phyloP scores from a whole-genome alignment of 2,888 invertebrate species.

The Laothoe populi region DNA sequence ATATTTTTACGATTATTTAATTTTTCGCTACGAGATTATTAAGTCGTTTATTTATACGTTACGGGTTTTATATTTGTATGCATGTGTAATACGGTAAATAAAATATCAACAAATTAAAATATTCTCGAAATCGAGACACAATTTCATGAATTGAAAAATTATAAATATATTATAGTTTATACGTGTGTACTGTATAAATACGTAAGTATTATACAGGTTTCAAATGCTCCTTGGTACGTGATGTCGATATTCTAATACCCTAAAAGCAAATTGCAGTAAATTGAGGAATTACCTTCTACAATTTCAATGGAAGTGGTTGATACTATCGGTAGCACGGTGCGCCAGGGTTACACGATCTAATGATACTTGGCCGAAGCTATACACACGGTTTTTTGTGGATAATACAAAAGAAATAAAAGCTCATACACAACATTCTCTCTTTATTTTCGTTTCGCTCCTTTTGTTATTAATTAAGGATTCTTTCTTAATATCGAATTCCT shows the following conservation, averaged over 20 bases:
- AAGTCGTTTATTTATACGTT: slow-evolving; percentile 16
- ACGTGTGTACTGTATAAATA: background rate
- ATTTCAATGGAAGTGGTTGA: slow-evolving; percentile 54
- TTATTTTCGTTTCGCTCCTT: slow-evolving; percentile 16
- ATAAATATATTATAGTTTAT: too few relatives aligned
- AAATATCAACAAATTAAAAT: too few relatives aligned
- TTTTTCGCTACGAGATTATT: slow-evolving; percentile 25
- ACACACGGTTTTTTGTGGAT: background rate
- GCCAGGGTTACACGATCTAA: slow-evolving; percentile 19
- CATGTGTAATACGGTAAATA: background rate
- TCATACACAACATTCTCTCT: slow-evolving; percentile 12
- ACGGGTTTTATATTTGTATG: slow-evolving; percentile 18
- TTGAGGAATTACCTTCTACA: slow-evolving; percentile 56
- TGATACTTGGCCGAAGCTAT: slow-evolving; percentile 15
- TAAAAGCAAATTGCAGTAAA: slow-evolving; percentile 63
- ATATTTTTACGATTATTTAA: slow-evolving; percentile 28
- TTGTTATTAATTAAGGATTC: slow-evolving; percentile 18
- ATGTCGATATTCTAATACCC: slow-evolving; percentile 39
- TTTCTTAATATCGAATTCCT: slow-evolving; percentile 14
- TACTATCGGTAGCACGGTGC: slow-evolving; percentile 44
- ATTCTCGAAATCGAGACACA: too few relatives aligned
- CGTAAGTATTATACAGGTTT: background rate
- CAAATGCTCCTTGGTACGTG: slow-evolving; percentile 18
- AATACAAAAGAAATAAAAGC: slow-evolving; percentile 15
- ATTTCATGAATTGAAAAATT: too few relatives aligned